Percentiles rank a stretch among this genome's conserved stretches.
Evolutionary conservation across 2,797 vertebrate species (phyloP).

Genomic region (Amniataba percoides): DNA sequence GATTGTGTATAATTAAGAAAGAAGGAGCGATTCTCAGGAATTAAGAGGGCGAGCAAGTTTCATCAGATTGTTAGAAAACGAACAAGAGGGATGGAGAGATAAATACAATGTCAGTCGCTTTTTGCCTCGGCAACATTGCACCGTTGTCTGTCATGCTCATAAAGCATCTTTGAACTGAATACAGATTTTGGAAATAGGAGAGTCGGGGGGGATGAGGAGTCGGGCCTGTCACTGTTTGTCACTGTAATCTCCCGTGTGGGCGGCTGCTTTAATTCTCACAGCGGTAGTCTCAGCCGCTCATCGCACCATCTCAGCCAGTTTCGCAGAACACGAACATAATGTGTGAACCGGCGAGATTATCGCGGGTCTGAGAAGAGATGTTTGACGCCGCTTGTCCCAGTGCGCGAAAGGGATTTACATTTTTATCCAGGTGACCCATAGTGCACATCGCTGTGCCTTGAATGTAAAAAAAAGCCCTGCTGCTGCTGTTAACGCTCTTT

Average conservation of each 20-base stretch:
- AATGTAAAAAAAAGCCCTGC: slow-evolving; percentile 23
- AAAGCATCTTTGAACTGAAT: slow-evolving; percentile 44
- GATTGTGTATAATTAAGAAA: slow-evolving; percentile 2
- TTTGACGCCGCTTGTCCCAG: slow-evolving; percentile 20
- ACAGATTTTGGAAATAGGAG: slow-evolving; percentile 47
- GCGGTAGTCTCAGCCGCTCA: slow-evolving; percentile 45
- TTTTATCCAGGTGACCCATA: slow-evolving; percentile 43
- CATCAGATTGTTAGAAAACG: slow-evolving; percentile 17
- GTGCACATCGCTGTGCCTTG: slow-evolving; percentile 21
- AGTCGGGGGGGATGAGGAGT: slow-evolving; percentile 44
- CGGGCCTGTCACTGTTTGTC: slow-evolving; percentile 67
- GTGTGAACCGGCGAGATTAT: slow-evolving; percentile 51
- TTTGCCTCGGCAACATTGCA: slow-evolving; percentile 25
- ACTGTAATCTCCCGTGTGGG: slow-evolving; percentile 70
- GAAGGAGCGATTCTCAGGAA: slow-evolving; percentile 2
- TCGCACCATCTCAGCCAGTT: slow-evolving; percentile 48
- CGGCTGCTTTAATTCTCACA: slow-evolving; percentile 64
- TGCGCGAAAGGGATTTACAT: slow-evolving; percentile 38
- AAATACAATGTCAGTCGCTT: slow-evolving; percentile 20
- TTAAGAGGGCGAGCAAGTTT: slow-evolving; percentile 29
- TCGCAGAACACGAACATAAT: slow-evolving; percentile 51
- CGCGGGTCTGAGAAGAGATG: slow-evolving; percentile 19
- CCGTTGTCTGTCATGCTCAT: slow-evolving; percentile 43
- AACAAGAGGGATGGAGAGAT: slow-evolving; percentile 16
- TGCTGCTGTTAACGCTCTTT: slow-evolving; percentile 36